Evolutionary conservation across 2,888 invertebrate species (phyloP).

Genomic region (Lacanobia oleracea): DNA sequence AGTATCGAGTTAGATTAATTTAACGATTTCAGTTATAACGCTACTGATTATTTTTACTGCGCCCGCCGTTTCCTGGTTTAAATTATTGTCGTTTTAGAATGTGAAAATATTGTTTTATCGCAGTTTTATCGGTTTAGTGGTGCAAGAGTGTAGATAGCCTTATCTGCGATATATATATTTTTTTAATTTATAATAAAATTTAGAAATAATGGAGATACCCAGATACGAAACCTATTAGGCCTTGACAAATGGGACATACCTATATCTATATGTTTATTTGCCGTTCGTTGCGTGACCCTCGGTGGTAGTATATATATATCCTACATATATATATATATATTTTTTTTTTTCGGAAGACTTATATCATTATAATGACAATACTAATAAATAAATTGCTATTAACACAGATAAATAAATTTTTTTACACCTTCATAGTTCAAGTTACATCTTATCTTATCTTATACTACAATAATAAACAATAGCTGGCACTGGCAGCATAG

Average conservation of each 20-base stretch:
- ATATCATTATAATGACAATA: too few relatives aligned
- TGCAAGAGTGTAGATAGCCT: slow-evolving; percentile 34
- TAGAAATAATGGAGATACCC: slow-evolving; percentile 1
- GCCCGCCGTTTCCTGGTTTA: slow-evolving; percentile 53
- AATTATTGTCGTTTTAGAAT: slow-evolving; percentile 50
- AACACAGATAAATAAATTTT: too few relatives aligned
- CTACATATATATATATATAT: too few relatives aligned
- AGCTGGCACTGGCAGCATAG: too few relatives aligned
- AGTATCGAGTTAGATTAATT: slow-evolving; percentile 63
- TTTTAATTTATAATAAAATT: slow-evolving; percentile 22
- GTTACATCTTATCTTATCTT: too few relatives aligned
- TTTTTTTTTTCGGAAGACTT: too few relatives aligned
- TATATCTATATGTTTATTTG: too few relatives aligned
- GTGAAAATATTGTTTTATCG: slow-evolving; percentile 48
- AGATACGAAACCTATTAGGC: background rate
- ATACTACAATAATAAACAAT: background rate
- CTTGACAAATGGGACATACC: background rate
- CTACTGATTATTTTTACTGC: slow-evolving; percentile 64
- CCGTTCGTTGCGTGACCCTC: background rate
- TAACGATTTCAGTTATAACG: slow-evolving; percentile 63
- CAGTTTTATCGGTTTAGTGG: slow-evolving; percentile 15
- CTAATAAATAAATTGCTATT: too few relatives aligned
- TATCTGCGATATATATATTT: slow-evolving; percentile 20
- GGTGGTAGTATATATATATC: too few relatives aligned
- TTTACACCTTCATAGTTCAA: too few relatives aligned